Evolutionary conservation across 2,888 invertebrate genomes (phyloP).

Genomic region (Aplocera efformata): DNA sequence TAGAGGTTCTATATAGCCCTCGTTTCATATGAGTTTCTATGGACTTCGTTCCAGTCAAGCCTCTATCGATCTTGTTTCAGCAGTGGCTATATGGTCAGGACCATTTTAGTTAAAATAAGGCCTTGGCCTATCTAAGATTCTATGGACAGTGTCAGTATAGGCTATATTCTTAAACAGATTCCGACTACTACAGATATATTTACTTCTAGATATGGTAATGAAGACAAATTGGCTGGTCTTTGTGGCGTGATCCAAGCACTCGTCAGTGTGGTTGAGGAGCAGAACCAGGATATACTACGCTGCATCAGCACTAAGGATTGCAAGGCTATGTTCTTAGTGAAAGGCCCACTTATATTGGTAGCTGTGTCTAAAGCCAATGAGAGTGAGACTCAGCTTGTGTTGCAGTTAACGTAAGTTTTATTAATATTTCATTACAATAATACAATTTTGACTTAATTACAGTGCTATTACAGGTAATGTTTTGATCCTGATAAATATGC

Average conservation of each 20-base stretch:
- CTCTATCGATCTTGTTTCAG: too few relatives aligned
- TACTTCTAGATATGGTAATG: slow-evolving; percentile 88
- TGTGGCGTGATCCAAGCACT: slow-evolving; percentile 97
- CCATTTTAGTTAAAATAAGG: too few relatives aligned
- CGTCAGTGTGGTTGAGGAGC: slow-evolving; percentile 92
- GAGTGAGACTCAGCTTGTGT: slow-evolving; percentile 89
- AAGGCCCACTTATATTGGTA: slow-evolving; percentile 95
- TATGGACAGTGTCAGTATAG: too few relatives aligned
- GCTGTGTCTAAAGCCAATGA: slow-evolving; percentile 91
- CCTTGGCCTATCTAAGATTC: too few relatives aligned
- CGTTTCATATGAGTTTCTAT: too few relatives aligned
- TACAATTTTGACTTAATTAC: slow-evolving; percentile 2
- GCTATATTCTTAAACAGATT: too few relatives aligned
- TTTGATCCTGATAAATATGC: too few relatives aligned
- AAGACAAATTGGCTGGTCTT: slow-evolving; percentile 95
- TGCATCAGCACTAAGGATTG: slow-evolving; percentile 92
- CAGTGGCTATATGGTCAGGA: too few relatives aligned
- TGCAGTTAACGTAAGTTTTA: slow-evolving; percentile 90
- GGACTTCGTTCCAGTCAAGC: too few relatives aligned
- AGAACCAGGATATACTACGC: slow-evolving; percentile 89
- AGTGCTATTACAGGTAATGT: too few relatives aligned
- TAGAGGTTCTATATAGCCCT: too few relatives aligned
- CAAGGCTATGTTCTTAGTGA: slow-evolving; percentile 94
- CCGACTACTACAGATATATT: too few relatives aligned
- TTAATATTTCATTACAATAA: background rate